phyloP scores from a whole-genome alignment of 2,888 invertebrate genomes.

The Melinaea marsaeus region DNA sequence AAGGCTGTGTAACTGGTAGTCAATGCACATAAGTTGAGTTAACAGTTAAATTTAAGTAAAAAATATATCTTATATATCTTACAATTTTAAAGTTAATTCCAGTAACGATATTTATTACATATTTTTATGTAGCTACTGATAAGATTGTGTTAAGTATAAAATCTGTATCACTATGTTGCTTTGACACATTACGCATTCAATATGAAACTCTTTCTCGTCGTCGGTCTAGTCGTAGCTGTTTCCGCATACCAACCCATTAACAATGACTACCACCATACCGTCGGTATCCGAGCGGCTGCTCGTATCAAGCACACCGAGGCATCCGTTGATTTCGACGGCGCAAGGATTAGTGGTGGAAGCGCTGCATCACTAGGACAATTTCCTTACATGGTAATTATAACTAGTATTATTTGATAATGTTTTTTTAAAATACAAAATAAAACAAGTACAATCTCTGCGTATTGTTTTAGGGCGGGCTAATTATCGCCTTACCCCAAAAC shows the following conservation, averaged over 20 bases:
- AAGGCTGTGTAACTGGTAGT: no score
- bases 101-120: no score
- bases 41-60: no score
- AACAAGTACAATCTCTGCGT: no score
- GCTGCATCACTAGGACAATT: slow-evolving; percentile 27
- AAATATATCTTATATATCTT: no score
- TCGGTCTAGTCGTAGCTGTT: slow-evolving; percentile 4
- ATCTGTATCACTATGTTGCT: no score
- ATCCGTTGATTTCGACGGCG: slow-evolving; percentile 29
- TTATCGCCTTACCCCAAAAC: slow-evolving; percentile 40
- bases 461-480: slow-evolving; percentile 40
- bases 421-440: no score
- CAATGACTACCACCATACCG: slow-evolving; percentile 30
- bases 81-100: no score
- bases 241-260: slow-evolving; percentile 23
- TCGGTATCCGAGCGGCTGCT: slow-evolving; percentile 33
- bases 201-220: slow-evolving; percentile 4
- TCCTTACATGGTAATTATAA: slow-evolving; percentile 23
- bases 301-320: slow-evolving; percentile 33
- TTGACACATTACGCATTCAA: neutral
- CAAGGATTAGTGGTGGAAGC: slow-evolving; percentile 33
- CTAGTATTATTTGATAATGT: neutral
- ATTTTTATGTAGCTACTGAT: no score
- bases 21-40: no score
- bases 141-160: no score